These are phyloP conservation scores for Lerista edwardsae DNA, from an alignment of 2,797 vertebrate genomes.

Conservation along the genomic window DNA sequence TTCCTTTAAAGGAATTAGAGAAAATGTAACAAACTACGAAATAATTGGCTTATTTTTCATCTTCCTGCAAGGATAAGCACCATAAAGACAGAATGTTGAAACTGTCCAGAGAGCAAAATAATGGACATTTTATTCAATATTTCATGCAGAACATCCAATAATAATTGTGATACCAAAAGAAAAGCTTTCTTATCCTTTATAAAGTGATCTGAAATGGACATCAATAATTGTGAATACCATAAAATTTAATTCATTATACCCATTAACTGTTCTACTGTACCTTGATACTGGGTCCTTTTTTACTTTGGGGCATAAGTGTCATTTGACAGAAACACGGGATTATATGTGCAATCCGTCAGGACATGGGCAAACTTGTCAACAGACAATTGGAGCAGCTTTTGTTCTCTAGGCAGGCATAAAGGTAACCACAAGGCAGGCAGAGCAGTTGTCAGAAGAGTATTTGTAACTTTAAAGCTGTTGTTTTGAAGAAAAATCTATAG, in stretches of 20 bases:
- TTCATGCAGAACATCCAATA: background rate
- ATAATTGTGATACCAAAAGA: background rate
- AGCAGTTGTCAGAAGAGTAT: background rate
- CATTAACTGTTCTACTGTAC: background rate
- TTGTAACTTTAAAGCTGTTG: background rate
- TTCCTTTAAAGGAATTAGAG: background rate
- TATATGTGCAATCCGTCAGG: background rate
- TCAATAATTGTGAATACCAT: background rate
- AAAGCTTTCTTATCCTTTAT: background rate
- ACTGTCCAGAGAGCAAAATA: background rate
- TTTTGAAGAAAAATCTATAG: background rate
- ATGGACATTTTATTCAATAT: too few species aligned
- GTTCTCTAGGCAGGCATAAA: background rate
- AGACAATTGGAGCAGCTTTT: background rate
- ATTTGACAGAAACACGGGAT: constrained; percentile 9
- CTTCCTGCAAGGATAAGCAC: background rate
- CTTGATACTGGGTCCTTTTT: constrained; percentile 26
- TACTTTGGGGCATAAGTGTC: constrained; percentile 9
- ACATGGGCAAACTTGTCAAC: background rate
- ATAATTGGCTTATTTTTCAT: background rate
- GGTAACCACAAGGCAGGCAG: background rate
- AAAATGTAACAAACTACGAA: background rate
- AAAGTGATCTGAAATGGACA: background rate
- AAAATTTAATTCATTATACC: background rate
- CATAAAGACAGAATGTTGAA: background rate